Conservation (phyloP, 2,797 vertebrate species). For the Megaceryle alcyon region DNA sequence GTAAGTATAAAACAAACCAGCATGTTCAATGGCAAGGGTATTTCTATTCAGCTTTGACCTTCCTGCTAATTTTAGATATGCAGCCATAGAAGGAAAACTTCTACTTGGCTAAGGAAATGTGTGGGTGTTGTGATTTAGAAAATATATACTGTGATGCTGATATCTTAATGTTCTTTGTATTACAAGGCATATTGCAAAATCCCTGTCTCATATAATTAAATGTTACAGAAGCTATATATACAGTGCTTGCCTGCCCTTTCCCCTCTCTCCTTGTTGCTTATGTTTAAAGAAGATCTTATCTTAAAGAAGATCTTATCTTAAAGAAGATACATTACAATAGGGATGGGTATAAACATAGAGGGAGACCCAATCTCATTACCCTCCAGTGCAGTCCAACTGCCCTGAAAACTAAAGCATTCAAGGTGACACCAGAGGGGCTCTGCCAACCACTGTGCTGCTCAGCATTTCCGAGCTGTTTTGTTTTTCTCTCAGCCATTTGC, state of each 20-base stretch:
- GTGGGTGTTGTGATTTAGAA: conserved; percentile 51
- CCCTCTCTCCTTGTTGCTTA: not conserved
- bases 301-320: not conserved
- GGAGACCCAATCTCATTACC: not conserved
- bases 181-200: conserved; percentile 26
- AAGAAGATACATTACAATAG: not conserved
- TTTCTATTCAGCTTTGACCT: conserved; percentile 67
- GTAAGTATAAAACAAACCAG: too few relatives aligned
- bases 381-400: not conserved
- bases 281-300: conserved; percentile 7
- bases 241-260: not conserved
- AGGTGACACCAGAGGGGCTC: not conserved
- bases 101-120: conserved; percentile 55
- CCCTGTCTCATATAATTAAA: conserved; percentile 21
- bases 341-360: not conserved
- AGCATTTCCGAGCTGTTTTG: not conserved
- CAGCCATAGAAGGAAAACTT: conserved; percentile 49
- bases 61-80: conserved; percentile 59
- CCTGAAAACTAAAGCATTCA: not conserved
- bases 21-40: conserved; percentile 20
- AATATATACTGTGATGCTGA: conserved; percentile 30
- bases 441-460: not conserved
- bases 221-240: not conserved
- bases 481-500: not conserved
- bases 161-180: conserved; percentile 46